Percentiles rank a stretch among this genome's conserved stretches.
Evolutionary conservation across 1,140 invertebrate species (phyloP).

Genomic region (Pristionchus pacificus): DNA sequence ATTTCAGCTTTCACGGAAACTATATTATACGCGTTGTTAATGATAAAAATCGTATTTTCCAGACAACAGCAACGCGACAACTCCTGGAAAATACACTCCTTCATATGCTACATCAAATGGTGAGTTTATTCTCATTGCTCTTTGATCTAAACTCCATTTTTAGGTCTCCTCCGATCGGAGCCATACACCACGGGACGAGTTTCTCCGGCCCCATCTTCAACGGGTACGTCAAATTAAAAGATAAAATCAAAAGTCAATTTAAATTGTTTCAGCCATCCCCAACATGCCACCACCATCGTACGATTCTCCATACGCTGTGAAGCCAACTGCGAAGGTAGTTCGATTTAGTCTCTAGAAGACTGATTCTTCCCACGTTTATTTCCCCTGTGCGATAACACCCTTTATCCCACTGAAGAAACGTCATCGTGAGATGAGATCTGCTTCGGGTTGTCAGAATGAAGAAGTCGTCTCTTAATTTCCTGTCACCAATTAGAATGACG

Average conservation of each 20-base stretch:
- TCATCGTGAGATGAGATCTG: slow-evolving; percentile 6
- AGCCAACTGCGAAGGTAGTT: slow-evolving; percentile 4
- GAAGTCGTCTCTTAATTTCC: no score
- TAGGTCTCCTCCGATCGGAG: slow-evolving; percentile 2
- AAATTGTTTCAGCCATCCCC: slow-evolving; percentile 1
- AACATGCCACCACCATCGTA: slow-evolving; percentile 14
- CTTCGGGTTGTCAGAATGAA: no score
- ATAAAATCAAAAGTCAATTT: no score
- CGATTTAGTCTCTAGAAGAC: slow-evolving; percentile 1
- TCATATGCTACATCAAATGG: slow-evolving; percentile 7
- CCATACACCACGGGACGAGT: slow-evolving; percentile 2
- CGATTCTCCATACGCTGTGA: slow-evolving; percentile 4
- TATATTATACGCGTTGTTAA: neutral
- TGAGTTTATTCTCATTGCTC: slow-evolving; percentile 2
- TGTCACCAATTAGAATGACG: no score
- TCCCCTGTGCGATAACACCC: slow-evolving; percentile 5
- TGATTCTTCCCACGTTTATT: neutral
- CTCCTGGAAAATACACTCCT: neutral
- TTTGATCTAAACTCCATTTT: neutral
- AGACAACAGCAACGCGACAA: neutral
- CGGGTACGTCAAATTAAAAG: neutral
- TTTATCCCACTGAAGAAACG: slow-evolving; percentile 3
- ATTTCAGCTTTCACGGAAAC: no score
- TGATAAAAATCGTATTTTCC: neutral
- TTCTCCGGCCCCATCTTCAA: neutral